A percentile compares a stretch with the other conserved stretches of the same genome.
These are phyloP conservation scores for Regulus satrapa DNA, from an alignment of 2,113 vertebrate genomes.

Conservation along the genomic window DNA sequence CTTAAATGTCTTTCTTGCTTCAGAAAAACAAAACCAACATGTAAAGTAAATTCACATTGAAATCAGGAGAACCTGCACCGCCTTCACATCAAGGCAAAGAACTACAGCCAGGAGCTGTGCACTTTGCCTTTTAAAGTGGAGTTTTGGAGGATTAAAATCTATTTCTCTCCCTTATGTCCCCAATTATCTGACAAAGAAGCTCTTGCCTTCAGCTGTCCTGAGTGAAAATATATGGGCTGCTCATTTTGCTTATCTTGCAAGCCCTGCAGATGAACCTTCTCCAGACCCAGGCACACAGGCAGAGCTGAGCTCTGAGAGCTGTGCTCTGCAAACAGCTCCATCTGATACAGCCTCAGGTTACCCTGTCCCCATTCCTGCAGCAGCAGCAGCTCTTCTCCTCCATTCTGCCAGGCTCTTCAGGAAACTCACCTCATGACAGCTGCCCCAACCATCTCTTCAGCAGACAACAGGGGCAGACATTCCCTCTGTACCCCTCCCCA, in stretches of 20 bases:
- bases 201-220: background rate
- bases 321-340: background rate
- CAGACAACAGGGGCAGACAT: background rate
- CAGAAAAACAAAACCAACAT: background rate
- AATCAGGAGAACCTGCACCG: background rate
- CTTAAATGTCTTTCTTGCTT: background rate
- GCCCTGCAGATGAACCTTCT: background rate
- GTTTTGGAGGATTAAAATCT: background rate
- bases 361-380: background rate
- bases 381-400: background rate
- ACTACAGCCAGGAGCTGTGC: background rate
- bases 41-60: background rate
- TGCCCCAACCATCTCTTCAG: background rate
- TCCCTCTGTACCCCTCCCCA: no score
- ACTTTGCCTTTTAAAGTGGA: background rate
- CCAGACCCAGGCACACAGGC: accelerated
- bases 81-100: background rate
- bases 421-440: background rate
- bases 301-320: background rate
- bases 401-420: background rate
- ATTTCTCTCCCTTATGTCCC: background rate
- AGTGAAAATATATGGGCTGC: background rate
- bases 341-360: background rate
- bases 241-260: background rate
- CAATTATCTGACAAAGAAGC: background rate